Evolutionary conservation across 2,797 vertebrate species (phyloP).

Genomic region (Anomalospiza imberbis): DNA sequence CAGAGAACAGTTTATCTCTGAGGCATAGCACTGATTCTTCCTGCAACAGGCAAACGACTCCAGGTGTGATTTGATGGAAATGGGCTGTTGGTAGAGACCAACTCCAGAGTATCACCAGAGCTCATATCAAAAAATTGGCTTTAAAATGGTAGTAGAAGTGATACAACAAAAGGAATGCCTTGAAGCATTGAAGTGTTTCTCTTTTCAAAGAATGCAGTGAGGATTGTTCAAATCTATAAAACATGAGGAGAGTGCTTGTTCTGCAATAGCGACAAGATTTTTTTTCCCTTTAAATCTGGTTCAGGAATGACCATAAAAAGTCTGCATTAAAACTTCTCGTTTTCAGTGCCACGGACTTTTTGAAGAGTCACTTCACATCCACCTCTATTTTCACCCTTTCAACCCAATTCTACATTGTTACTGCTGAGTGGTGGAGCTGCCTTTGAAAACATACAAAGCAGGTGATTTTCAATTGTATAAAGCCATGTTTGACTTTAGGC

Average conservation of each 20-base stretch:
- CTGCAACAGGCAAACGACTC: neutral
- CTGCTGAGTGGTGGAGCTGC: neutral
- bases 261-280: neutral
- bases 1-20: neutral
- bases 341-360: neutral
- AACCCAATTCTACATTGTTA: slow-evolving; percentile 29
- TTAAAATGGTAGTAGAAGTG: neutral
- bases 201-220: neutral
- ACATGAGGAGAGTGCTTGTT: neutral
- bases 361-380: slow-evolving; percentile 11
- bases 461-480: slow-evolving; percentile 58
- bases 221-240: neutral
- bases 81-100: neutral
- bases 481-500: neutral
- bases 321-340: neutral
- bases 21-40: neutral
- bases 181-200: neutral
- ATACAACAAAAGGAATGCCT: neutral
- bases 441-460: slow-evolving; percentile 51
- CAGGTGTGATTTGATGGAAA: slow-evolving; percentile 23
- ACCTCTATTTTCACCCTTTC: slow-evolving; percentile 27
- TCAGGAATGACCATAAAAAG: neutral
- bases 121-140: neutral
- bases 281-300: neutral
- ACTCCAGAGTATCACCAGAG: neutral